phyloP scores from a whole-genome alignment of 2,113 vertebrate species.

The Nothoprocta pentlandii region DNA sequence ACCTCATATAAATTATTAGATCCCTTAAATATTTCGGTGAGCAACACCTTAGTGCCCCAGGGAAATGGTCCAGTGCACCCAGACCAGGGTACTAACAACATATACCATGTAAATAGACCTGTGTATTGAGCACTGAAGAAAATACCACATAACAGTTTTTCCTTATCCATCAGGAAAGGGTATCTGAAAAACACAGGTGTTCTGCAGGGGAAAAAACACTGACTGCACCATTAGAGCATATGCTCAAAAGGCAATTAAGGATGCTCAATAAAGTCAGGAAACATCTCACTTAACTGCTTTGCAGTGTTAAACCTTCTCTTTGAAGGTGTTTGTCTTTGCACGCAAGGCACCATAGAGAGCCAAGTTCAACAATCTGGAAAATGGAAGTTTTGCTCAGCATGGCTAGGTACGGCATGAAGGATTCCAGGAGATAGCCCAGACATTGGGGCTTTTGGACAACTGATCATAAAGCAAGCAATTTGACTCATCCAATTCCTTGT shows the following conservation, averaged over 20 bases:
- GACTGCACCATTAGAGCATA: neutral
- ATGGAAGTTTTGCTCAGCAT: neutral
- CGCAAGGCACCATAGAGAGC: neutral
- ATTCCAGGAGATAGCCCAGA: neutral
- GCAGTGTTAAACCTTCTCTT: neutral
- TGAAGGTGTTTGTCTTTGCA: neutral
- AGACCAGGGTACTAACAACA: neutral
- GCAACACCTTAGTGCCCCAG: neutral
- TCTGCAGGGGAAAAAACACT: neutral
- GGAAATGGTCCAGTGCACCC: neutral
- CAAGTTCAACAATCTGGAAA: neutral
- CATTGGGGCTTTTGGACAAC: fast-evolving
- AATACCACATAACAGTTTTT: neutral
- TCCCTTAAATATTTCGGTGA: neutral
- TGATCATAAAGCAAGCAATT: neutral
- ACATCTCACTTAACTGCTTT: neutral
- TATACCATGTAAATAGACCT: neutral
- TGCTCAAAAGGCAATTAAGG: neutral
- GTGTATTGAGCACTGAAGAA: neutral
- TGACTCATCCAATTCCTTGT: neutral
- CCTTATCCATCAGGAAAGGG: neutral
- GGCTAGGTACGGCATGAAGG: neutral
- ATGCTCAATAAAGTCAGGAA: neutral
- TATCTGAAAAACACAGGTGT: neutral
- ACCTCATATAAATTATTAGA: neutral